phyloP scores from a whole-genome alignment of 2,888 invertebrate species.

The Barypeithes pellucidus region DNA sequence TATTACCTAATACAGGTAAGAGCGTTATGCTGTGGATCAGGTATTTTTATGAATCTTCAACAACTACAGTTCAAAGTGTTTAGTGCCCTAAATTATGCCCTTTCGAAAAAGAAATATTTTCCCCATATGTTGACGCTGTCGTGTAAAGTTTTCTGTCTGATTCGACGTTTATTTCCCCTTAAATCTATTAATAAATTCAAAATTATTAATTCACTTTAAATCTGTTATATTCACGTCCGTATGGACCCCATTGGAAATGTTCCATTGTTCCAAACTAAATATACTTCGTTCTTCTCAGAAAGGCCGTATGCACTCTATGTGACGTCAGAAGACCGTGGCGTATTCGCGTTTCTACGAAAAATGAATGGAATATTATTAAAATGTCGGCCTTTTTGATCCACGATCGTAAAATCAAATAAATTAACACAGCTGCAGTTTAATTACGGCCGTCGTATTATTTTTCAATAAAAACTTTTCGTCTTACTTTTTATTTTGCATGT shows the following conservation, averaged over 20 bases:
- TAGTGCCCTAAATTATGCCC: too few relatives aligned
- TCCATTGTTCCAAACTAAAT: slow-evolving; percentile 42
- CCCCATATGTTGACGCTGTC: too few relatives aligned
- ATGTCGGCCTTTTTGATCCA: slow-evolving; percentile 64
- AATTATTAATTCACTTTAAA: neutral
- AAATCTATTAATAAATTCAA: neutral
- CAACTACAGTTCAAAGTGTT: too few relatives aligned
- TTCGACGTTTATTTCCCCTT: too few relatives aligned
- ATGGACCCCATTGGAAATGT: slow-evolving; percentile 26
- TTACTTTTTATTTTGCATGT: slow-evolving; percentile 54
- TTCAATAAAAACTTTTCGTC: slow-evolving; percentile 58
- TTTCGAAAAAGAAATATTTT: too few relatives aligned
- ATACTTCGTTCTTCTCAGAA: slow-evolving; percentile 54
- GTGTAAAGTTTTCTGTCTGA: too few relatives aligned
- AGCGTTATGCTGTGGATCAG: too few relatives aligned
- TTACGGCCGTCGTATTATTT: slow-evolving; percentile 59
- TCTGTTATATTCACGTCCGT: neutral
- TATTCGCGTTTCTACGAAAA: slow-evolving; percentile 61
- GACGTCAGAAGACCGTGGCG: slow-evolving; percentile 55
- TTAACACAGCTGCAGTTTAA: slow-evolving; percentile 62
- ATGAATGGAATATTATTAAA: slow-evolving; percentile 62
- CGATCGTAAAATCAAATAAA: slow-evolving; percentile 63
- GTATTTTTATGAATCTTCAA: too few relatives aligned
- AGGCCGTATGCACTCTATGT: slow-evolving; percentile 51
- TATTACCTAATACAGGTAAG: too few relatives aligned